Conservation (phyloP, 2,113 vertebrate species). For the Lampris incognitus region DNA sequence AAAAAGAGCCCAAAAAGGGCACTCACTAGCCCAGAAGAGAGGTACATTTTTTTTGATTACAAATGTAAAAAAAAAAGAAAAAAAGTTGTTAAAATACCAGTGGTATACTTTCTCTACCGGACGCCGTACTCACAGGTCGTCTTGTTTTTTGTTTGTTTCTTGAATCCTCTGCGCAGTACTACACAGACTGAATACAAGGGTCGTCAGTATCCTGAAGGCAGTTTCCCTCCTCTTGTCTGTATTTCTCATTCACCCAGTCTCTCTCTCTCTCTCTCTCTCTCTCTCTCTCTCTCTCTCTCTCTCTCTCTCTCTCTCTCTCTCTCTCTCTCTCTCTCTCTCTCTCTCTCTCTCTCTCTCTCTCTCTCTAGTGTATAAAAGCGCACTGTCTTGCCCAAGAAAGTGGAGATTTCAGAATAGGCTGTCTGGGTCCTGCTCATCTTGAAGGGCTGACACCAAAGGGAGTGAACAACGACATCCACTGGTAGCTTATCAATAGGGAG, state of each 20-base stretch:
- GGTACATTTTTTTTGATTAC: constrained; percentile 62
- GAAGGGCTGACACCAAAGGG: constrained; percentile 75
- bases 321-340: constrained; percentile 15
- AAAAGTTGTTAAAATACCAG: constrained; percentile 24
- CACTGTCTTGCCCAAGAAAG: constrained; percentile 64
- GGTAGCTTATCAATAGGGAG: constrained; percentile 69
- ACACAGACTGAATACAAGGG: constrained; percentile 67
- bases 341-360: constrained; percentile 16
- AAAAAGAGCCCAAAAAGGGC: no score
- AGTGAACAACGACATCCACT: constrained; percentile 88
- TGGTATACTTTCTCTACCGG: constrained; percentile 29
- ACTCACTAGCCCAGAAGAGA: no score
- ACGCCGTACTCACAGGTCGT: constrained; percentile 34
- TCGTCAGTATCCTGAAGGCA: constrained; percentile 65
- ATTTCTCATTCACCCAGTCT: constrained; percentile 17
- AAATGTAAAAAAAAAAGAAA: constrained; percentile 29
- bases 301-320: constrained; percentile 47
- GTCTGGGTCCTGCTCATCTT: constrained; percentile 81
- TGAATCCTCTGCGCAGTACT: constrained; percentile 62
- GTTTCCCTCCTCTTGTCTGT: constrained; percentile 67
- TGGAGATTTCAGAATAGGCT: constrained; percentile 75
- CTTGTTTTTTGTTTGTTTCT: constrained; percentile 67
- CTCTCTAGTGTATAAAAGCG: background rate
- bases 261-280: background rate
- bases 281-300: constrained; percentile 64